Base-by-base conservation (phyloP, 2,888 invertebrate species). In the Neoascia interrupta region DNA sequence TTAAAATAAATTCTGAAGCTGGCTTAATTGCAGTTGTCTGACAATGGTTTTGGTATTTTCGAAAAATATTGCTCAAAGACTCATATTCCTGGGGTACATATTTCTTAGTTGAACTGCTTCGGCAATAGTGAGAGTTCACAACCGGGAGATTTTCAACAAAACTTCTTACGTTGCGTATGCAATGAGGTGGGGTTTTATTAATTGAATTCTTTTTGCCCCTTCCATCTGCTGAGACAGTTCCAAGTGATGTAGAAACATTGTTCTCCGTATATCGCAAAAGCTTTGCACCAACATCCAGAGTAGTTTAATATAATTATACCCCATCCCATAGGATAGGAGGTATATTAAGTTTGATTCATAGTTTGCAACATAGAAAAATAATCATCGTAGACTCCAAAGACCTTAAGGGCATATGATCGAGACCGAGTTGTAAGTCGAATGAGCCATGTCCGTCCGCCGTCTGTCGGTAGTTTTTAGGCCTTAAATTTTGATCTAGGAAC, bases 191-290 rank as follows among this genome's bases (percentile, higher is more conserved):
- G 2, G 26, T 45, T 45, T 45, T 45, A 16, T 45, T 45, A 2
- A 5, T 26, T 1, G 23, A 6, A 8, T 6, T 28, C 16, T 13
- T 23, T 47, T 47, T 47, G 16, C 23, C 45, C 8, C 45, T 47
- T 28, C 45, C 47, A 47, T 28, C 47, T 47, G 26, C 47, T 10
- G 28, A 47, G 47, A 6, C 26, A 47, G 47, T 47, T 28, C 15
- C 28, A 47, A 47, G 28, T 6, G 28, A 47, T 15, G 47, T 28
- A 47, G 28, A 11, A 28, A 16, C 47, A 47, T 47, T 47, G 2
- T 47, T 47, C 5, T 51, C 51, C 11, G 36, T 51, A 11, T 51
- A 51, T 51, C 34, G 16, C 2, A 31, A 36, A n/a, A 51, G 51
- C 13, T 51, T 51, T 34, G 31, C 31, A 13, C 51, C 34, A 21